phyloP scores from a whole-genome alignment of 2,797 vertebrate genomes.

The Acestrorhynchus altus region DNA sequence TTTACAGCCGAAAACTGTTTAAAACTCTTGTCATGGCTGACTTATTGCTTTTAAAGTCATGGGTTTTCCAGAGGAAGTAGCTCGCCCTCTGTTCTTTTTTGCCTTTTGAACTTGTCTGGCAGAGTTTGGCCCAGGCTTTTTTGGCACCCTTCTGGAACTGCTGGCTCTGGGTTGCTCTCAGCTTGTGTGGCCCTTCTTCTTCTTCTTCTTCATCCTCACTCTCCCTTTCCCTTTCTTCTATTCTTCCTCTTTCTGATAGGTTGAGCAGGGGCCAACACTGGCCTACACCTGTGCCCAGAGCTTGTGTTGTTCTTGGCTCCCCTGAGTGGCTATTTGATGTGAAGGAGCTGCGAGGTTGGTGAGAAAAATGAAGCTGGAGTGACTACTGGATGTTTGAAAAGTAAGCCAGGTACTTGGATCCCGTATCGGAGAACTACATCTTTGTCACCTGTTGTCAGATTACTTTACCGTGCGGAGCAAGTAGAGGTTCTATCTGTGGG shows the following conservation, averaged over 20 bases:
- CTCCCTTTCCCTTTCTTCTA: neutral
- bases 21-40: conserved; percentile 18
- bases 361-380: conserved; percentile 42
- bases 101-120: conserved; percentile 37
- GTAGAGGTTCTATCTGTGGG: conserved; percentile 15
- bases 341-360: conserved; percentile 5
- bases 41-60: conserved; percentile 23
- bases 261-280: conserved; percentile 16
- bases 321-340: conserved; percentile 6
- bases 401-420: conserved; percentile 40
- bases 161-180: conserved; percentile 20
- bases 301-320: conserved; percentile 33
- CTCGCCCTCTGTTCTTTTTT: conserved; percentile 22
- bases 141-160: conserved; percentile 3
- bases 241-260: conserved; percentile 22
- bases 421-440: conserved; percentile 25
- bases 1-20: conserved; percentile 13
- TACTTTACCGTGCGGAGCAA: conserved; percentile 26
- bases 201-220: neutral
- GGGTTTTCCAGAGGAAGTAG: conserved; percentile 44
- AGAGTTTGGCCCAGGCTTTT: conserved; percentile 4
- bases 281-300: conserved; percentile 38
- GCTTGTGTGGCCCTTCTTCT: conserved; percentile 19
- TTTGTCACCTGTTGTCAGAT: conserved; percentile 39
- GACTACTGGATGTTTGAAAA: conserved; percentile 26